Percentiles rank a stretch among this genome's conserved stretches.
phyloP scores from a whole-genome alignment of 1,140 invertebrate genomes.

The Drosophila dunni region DNA sequence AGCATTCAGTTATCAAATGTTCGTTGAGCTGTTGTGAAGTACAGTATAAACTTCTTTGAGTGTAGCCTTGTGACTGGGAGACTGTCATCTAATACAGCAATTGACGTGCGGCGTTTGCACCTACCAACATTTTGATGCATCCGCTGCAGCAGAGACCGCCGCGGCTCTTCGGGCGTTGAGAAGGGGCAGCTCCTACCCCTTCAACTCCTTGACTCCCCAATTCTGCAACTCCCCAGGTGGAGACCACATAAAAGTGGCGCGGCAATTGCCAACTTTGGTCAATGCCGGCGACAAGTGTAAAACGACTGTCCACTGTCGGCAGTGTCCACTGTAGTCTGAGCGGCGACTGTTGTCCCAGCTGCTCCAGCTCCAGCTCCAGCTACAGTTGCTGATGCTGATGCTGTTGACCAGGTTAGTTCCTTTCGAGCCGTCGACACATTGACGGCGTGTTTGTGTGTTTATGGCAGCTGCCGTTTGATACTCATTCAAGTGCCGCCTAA shows the following conservation, averaged over 20 bases:
- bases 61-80: slow-evolving; percentile 34
- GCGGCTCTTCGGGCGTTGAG: no score
- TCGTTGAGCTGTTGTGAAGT: no score
- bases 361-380: slow-evolving; percentile 6
- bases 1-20: no score
- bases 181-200: no score
- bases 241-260: slow-evolving; percentile 81
- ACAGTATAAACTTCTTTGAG: background rate
- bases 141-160: slow-evolving; percentile 30
- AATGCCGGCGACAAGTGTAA: slow-evolving; percentile 82
- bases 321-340: background rate
- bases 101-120: slow-evolving; percentile 82
- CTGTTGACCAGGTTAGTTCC: slow-evolving; percentile 17
- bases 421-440: slow-evolving; percentile 47
- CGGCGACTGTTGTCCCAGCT: slow-evolving; percentile 23
- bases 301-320: slow-evolving; percentile 66
- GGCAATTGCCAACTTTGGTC: slow-evolving; percentile 83
- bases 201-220: no score
- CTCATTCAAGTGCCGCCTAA: slow-evolving; percentile 82
- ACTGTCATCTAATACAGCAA: slow-evolving; percentile 70
- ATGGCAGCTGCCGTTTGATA: slow-evolving; percentile 83
- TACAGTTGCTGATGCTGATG: slow-evolving; percentile 5
- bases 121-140: slow-evolving; percentile 73
- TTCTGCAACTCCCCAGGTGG: slow-evolving; percentile 62
- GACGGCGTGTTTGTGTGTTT: slow-evolving; percentile 77